A percentile compares a stretch with the other conserved stretches of the same genome.
Evolutionary conservation across 1,140 invertebrate genomes (phyloP).

Genomic region (Bombus fervidus): DNA sequence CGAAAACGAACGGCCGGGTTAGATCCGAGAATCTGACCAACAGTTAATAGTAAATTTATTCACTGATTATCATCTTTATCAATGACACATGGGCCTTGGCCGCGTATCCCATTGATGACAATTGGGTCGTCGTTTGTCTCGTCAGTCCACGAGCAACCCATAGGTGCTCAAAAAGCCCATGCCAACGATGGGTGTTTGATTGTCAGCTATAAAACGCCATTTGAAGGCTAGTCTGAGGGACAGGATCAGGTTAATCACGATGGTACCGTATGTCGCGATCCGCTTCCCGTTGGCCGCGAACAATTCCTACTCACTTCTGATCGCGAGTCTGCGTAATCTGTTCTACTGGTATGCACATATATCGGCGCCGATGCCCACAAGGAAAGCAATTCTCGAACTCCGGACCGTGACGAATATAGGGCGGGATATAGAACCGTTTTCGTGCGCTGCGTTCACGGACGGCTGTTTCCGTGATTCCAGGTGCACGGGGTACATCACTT

Average conservation of each 20-base stretch:
- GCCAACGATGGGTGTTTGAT: rapidly evolving
- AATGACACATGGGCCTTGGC: rapidly evolving
- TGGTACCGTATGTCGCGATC: rapidly evolving
- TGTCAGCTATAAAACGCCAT: too few relatives aligned
- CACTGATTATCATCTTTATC: too few relatives aligned
- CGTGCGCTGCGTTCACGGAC: rapidly evolving
- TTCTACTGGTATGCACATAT: rapidly evolving
- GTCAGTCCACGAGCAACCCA: rapidly evolving
- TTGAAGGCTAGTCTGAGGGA: rapidly evolving
- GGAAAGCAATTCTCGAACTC: rapidly evolving
- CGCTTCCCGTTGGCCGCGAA: rapidly evolving
- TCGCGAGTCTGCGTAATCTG: rapidly evolving
- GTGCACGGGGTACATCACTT: rapidly evolving
- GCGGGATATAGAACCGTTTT: too few relatives aligned
- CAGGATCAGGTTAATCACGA: too few relatives aligned
- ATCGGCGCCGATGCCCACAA: rapidly evolving
- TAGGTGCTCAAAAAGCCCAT: rapidly evolving
- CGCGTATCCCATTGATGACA: too few relatives aligned
- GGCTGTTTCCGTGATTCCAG: too few relatives aligned
- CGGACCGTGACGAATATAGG: rapidly evolving
- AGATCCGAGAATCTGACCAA: rapidly evolving
- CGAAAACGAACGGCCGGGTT: rapidly evolving
- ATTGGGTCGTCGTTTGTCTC: rapidly evolving
- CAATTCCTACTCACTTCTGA: too few relatives aligned
- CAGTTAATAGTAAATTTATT: rapidly evolving